Percentiles rank a stretch among this genome's conserved stretches.
These are phyloP conservation scores for Vulpes vulpes DNA, from an alignment of 2,113 vertebrate species.

Conservation along the genomic window DNA sequence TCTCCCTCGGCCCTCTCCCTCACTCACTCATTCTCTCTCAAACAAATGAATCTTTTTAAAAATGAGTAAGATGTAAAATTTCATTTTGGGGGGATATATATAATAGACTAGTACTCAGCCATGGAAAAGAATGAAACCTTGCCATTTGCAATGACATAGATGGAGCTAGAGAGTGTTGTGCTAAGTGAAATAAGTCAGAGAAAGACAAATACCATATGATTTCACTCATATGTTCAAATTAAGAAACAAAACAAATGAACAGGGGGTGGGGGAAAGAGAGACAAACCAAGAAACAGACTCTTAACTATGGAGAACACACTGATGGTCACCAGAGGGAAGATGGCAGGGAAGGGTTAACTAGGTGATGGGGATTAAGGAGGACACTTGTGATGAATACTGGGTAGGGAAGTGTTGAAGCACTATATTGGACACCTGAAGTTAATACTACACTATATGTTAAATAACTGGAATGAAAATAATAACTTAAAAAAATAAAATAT, in stretches of 20 bases:
- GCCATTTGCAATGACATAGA: neutral
- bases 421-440: neutral
- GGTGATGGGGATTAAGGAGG: neutral
- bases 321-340: neutral
- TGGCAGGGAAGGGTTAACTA: neutral
- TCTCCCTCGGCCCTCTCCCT: accelerated
- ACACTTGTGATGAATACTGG: neutral
- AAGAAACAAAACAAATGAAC: neutral
- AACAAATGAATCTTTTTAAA: neutral
- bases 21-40: neutral
- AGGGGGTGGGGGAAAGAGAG: neutral
- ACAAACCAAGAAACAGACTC: neutral
- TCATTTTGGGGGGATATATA: neutral
- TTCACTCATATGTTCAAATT: neutral
- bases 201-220: neutral
- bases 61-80: conserved; percentile 27
- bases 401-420: neutral
- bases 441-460: neutral
- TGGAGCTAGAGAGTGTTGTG: neutral
- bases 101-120: neutral
- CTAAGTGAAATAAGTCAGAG: neutral
- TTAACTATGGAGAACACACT: neutral
- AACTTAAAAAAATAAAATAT: conserved; percentile 33
- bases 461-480: neutral
- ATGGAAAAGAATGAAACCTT: neutral